Base-by-base conservation (phyloP, 2,888 invertebrate genomes). In the Napeogenes inachia region DNA sequence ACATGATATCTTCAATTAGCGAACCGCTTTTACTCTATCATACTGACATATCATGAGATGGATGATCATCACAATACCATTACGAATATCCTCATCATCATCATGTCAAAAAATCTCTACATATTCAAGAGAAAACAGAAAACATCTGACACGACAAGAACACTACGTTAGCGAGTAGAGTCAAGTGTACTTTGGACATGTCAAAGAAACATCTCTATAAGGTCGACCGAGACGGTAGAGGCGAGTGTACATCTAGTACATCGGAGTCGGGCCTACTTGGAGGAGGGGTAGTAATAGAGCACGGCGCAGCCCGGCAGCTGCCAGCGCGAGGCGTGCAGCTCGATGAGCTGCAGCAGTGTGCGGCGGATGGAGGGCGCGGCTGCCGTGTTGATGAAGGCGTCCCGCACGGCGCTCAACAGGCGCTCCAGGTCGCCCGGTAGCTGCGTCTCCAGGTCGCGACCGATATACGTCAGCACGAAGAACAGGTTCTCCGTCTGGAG, bases 301-400 rank as follows among this genome's bases (percentile, higher is more conserved):
- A 97, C 95, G 4, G 97, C 96, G 57, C 96, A 95, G 61, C 97
- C 96, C 30, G 97, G 95, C 69, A 98, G 92, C 81, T 96, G 96
- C 97, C 97, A 98, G 82, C 95, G 94, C 0, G 96, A 95, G 2
- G 97, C 97, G 84, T 96, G 96, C 62, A 97, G 91, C 84, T 98
- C 98, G 71, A 98, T 97, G 62, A 98, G 92, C 85, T 98, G 97
- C 67, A 97, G 91, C 63, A 98, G 91, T 2, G 96, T 97, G 80
- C 96, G 95, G 71, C 96, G 93, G 67, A 96, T 95, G 70, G 94
- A 93, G 3, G 95, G 94, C 57, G 94, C 92, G 21, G 95, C 94
- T 53, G 93, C 92, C 13, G 94, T 92, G 78, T 93, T 94, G 72
- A 97, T 92, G 89, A 97, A 97, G 8, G 96, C 96, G 87, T 97